Evolutionary conservation across 2,888 invertebrate genomes (phyloP).

Genomic region (Willowsia nigromaculata): DNA sequence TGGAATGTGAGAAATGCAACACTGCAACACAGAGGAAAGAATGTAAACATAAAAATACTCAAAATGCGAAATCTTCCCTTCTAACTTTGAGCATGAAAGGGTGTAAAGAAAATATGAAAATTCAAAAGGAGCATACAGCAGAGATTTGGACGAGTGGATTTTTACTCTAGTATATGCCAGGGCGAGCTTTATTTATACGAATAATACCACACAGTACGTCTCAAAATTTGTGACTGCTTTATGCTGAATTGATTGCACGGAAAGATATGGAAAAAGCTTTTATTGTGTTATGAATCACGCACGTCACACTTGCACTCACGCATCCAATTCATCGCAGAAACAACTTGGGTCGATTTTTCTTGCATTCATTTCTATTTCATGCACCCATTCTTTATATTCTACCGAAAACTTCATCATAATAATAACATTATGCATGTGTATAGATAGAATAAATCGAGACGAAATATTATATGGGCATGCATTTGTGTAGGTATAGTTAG

Average conservation of each 20-base stretch:
- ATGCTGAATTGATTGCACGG: slow-evolving; percentile 54
- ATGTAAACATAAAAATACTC: neutral
- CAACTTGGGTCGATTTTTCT: slow-evolving; percentile 38
- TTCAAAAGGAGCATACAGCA: neutral
- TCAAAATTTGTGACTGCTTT: slow-evolving; percentile 34
- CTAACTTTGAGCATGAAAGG: neutral
- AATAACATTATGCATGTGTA: neutral
- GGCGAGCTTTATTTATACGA: neutral
- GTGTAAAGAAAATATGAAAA: neutral
- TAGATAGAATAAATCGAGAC: neutral
- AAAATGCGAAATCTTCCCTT: neutral
- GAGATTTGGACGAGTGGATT: neutral
- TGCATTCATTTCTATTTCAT: slow-evolving; percentile 1
- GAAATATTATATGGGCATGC: neutral
- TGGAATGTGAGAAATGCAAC: slow-evolving; percentile 7
- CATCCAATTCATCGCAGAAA: slow-evolving; percentile 39
- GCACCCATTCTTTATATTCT: neutral
- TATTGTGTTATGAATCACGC: slow-evolving; percentile 59
- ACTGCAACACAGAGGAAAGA: neutral
- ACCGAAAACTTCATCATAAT: neutral
- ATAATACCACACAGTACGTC: neutral
- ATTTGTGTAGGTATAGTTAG: too few species aligned
- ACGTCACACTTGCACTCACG: slow-evolving; percentile 59
- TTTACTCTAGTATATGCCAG: neutral
- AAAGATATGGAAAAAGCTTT: slow-evolving; percentile 54